A percentile compares a stretch with the other conserved stretches of the same genome.
These are phyloP conservation scores for Sipha maydis DNA, from an alignment of 2,888 invertebrate genomes.

Conservation along the genomic window DNA sequence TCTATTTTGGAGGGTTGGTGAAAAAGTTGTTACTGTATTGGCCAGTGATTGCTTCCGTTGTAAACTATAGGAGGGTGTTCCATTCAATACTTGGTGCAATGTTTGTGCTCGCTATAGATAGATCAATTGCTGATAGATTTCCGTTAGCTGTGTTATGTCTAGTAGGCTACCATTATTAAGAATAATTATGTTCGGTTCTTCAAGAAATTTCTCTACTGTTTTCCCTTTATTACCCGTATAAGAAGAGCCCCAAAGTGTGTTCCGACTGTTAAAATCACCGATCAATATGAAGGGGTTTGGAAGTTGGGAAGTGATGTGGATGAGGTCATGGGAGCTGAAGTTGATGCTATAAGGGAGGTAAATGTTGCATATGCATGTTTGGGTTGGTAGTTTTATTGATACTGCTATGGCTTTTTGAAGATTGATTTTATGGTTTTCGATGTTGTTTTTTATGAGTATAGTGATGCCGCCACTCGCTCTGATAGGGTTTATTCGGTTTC, in stretches of 20 bases:
- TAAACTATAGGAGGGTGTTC: background rate
- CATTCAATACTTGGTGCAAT: background rate
- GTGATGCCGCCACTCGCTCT: too few relatives aligned
- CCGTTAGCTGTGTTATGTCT: slow-evolving; percentile 12
- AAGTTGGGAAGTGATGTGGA: background rate
- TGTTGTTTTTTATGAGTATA: too few relatives aligned
- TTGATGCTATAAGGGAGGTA: too few relatives aligned
- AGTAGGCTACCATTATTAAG: background rate
- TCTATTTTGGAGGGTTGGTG: background rate
- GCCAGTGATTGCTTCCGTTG: slow-evolving; percentile 20
- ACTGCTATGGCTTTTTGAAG: too few relatives aligned
- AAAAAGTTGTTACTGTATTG: slow-evolving; percentile 1
- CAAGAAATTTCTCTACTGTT: slow-evolving; percentile 4
- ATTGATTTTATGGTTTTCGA: too few relatives aligned
- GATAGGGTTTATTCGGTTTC: too few relatives aligned
- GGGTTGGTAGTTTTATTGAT: too few relatives aligned
- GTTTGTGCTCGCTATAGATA: background rate
- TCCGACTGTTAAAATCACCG: too few relatives aligned
- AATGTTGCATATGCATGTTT: too few relatives aligned
- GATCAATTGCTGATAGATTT: slow-evolving; percentile 12
- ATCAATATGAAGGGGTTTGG: too few relatives aligned
- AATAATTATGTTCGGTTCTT: slow-evolving; percentile 10
- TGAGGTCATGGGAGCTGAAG: too few relatives aligned
- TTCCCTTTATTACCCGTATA: slow-evolving; percentile 15
- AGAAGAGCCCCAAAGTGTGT: too few relatives aligned